Conservation (phyloP, 2,888 invertebrate species). For the Lasioglossum malachurum region DNA sequence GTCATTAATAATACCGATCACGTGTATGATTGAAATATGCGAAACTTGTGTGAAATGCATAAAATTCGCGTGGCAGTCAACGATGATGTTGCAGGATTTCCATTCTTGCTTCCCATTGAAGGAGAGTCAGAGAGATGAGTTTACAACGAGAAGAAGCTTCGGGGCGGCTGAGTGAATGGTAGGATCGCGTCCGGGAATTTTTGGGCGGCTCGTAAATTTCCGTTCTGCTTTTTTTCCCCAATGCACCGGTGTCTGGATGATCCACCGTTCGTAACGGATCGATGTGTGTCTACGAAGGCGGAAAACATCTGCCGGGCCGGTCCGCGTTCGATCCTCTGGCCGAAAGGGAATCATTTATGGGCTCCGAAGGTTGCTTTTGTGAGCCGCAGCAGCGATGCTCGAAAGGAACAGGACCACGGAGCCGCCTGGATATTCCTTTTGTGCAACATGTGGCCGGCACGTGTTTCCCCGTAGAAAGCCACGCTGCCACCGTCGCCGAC, state of each 20-base stretch:
- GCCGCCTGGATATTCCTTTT: constrained; percentile 77
- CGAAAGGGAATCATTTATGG: constrained; percentile 70
- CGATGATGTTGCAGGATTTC: not conserved
- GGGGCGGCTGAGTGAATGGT: not conserved
- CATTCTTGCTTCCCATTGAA: not conserved
- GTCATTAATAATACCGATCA: too few species aligned
- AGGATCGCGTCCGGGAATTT: not conserved
- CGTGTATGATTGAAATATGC: too few species aligned
- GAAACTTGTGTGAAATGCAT: too few species aligned
- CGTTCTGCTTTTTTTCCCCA: constrained; percentile 13
- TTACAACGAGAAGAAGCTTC: not conserved
- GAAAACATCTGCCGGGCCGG: constrained; percentile 75
- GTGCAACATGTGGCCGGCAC: constrained; percentile 84
- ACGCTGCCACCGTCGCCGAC: constrained; percentile 36
- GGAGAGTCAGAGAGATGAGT: not conserved
- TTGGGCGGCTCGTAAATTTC: constrained; percentile 10
- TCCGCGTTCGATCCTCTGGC: constrained; percentile 44
- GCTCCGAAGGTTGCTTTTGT: constrained; percentile 68
- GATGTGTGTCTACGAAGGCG: constrained; percentile 59
- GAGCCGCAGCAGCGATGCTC: constrained; percentile 67
- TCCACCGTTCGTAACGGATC: constrained; percentile 42
- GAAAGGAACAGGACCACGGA: constrained; percentile 70
- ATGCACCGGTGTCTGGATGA: constrained; percentile 27
- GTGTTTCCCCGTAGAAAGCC: constrained; percentile 79
- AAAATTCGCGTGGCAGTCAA: too few species aligned